Conservation (phyloP, 35 echinoderm and acorn worm species). For the Apostichopus parvimensis region DNA sequence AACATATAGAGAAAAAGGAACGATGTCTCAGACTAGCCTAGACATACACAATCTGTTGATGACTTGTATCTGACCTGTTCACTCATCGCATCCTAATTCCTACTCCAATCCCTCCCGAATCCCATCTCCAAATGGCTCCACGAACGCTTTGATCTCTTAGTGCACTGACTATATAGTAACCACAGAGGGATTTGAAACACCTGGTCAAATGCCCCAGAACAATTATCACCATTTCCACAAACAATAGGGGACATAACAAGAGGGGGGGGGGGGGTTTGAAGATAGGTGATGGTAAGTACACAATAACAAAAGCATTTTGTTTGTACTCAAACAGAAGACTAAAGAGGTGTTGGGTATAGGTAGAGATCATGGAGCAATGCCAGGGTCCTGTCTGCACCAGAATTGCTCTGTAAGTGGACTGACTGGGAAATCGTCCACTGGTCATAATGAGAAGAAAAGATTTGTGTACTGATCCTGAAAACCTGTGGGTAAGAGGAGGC, state of each 20-base stretch:
- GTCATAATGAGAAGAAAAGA: background rate
- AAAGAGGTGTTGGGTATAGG: background rate
- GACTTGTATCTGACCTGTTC: background rate
- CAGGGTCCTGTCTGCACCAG: background rate
- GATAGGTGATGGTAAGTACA: conserved; percentile 21
- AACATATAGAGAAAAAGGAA: no score
- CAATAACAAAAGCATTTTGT: conserved; percentile 24
- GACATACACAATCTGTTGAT: background rate
- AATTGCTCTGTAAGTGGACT: background rate
- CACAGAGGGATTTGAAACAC: conserved; percentile 38
- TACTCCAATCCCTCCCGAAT: background rate
- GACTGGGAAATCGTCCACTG: background rate
- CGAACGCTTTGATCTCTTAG: background rate
- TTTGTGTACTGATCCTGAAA: background rate
- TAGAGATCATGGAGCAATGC: background rate
- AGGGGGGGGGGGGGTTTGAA: background rate
- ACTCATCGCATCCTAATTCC: background rate
- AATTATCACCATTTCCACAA: conserved; percentile 35
- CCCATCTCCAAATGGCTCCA: background rate
- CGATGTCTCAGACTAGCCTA: background rate
- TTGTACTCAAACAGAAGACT: background rate
- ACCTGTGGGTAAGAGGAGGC: background rate
- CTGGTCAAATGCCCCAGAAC: conserved; percentile 32
- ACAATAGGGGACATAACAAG: background rate
- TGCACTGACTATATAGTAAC: background rate